Percentiles rank a stretch among this genome's conserved stretches.
These are phyloP conservation scores for Miniopterus natalensis DNA, from an alignment of 2,113 vertebrate genomes.

Conservation along the genomic window DNA sequence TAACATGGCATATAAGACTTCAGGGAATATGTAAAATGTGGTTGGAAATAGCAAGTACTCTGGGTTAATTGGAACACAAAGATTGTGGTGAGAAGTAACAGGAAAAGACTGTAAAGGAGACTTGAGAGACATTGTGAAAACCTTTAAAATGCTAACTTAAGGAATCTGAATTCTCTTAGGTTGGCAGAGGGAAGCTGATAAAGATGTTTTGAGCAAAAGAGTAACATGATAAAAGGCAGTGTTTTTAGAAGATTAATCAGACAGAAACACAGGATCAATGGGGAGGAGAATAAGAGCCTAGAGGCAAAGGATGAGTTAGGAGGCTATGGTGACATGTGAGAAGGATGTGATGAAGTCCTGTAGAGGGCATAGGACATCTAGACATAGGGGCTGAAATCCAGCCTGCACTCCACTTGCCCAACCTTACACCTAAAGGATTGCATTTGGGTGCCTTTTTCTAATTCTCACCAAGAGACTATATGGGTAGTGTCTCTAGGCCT, in stretches of 20 bases:
- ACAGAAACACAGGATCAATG: neutral
- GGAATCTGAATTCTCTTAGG: conserved; percentile 10
- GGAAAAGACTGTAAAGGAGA: conserved; percentile 46
- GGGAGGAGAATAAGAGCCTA: neutral
- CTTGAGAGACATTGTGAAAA: conserved; percentile 42
- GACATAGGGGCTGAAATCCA: neutral
- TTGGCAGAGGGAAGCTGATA: conserved; percentile 29
- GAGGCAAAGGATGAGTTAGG: neutral
- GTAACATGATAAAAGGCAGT: neutral
- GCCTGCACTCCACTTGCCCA: neutral
- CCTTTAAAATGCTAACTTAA: conserved; percentile 53
- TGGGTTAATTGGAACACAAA: neutral
- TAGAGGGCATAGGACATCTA: neutral
- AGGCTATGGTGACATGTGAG: neutral
- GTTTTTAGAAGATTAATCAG: conserved; percentile 27
- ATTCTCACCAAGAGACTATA: neutral
- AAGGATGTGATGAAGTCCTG: neutral
- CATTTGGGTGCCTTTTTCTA: neutral
- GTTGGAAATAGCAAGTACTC: conserved; percentile 26
- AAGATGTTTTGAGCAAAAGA: conserved; percentile 12
- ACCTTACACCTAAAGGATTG: neutral
- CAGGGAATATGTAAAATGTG: conserved; percentile 3
- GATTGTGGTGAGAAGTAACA: neutral
- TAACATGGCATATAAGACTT: conserved; percentile 1
- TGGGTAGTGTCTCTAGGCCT: neutral